These are phyloP conservation scores for Dione juno DNA, from an alignment of 2,888 invertebrate species.

Conservation along the genomic window DNA sequence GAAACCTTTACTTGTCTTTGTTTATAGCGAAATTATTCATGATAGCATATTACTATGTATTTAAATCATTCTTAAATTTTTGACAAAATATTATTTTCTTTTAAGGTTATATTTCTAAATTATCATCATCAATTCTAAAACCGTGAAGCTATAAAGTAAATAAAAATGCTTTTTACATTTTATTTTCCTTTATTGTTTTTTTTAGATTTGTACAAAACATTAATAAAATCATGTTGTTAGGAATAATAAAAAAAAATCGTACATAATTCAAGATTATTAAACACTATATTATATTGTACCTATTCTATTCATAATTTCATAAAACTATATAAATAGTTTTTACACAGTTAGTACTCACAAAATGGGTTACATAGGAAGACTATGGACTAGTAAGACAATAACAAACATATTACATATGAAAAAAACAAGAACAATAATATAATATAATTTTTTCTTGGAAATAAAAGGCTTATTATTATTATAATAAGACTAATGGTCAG, in stretches of 20 bases:
- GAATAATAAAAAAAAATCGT: background rate
- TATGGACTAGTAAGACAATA: too few relatives aligned
- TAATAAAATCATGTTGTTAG: background rate
- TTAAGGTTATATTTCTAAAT: background rate
- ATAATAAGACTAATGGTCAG: too few relatives aligned
- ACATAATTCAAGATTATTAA: too few relatives aligned
- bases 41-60: background rate
- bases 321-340: too few relatives aligned
- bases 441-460: too few relatives aligned
- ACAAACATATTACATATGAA: too few relatives aligned
- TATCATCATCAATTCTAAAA: background rate
- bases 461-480: too few relatives aligned
- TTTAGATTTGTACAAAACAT: background rate
- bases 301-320: too few relatives aligned
- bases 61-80: background rate
- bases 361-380: too few relatives aligned
- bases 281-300: too few relatives aligned
- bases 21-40: constrained; percentile 3
- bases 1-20: background rate
- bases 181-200: background rate
- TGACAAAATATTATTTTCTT: background rate
- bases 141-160: background rate
- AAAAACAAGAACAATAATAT: too few relatives aligned
- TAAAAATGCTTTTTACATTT: background rate
- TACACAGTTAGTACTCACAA: too few relatives aligned